Base-by-base conservation (phyloP, 1,140 invertebrate species). In the Trichonephila clavipes region DNA sequence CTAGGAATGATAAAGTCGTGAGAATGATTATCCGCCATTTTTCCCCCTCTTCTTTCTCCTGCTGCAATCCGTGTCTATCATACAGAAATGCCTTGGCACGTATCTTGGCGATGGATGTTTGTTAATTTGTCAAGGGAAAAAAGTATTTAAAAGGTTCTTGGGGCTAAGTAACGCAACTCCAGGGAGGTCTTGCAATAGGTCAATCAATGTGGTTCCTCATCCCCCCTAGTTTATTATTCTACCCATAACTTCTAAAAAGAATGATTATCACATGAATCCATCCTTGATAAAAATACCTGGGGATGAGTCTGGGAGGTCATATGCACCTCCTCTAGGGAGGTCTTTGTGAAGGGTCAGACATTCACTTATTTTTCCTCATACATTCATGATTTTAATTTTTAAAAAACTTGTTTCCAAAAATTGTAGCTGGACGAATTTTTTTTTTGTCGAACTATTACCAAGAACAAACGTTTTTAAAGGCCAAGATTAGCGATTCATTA, bases 121-220 rank as follows among this genome's bases (percentile, higher is more conserved):
- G 92, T 93, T 93, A 93, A 93, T 93, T 93, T 85, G 69, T 93
- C 92, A 93, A 62, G 62, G 81, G 64, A 61, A 51, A 40, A 40
- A 72, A 18, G 40, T 10, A 69, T 40, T 87, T 62, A 62, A 44
- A 59, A 85, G 10, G 44, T 58, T n/a, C 58, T 12, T 24, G 8
- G 62, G 85, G 85, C 62, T 87, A 87, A 87, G 59, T 34, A 51
- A 64, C 40, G n/a, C 40, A 61, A 64, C 59, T 87, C 21, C 87
- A n/a, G 87, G 64, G 87, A 64, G 87, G 85, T 87, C 85, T 7
- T 3, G 34, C 40, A 85, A 58, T n/a, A 58, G 21, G 21, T 58
- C 44, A 85, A 85, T 51, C 28, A 12, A 19, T 58, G n/a, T n/a
- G 8, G 21, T 2, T 85, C 40, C 19, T 82, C 44, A 19, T 82